Percentiles rank a stretch among this genome's conserved stretches.
phyloP scores from a whole-genome alignment of 1,140 invertebrate species.

The Drosophila nasuta region DNA sequence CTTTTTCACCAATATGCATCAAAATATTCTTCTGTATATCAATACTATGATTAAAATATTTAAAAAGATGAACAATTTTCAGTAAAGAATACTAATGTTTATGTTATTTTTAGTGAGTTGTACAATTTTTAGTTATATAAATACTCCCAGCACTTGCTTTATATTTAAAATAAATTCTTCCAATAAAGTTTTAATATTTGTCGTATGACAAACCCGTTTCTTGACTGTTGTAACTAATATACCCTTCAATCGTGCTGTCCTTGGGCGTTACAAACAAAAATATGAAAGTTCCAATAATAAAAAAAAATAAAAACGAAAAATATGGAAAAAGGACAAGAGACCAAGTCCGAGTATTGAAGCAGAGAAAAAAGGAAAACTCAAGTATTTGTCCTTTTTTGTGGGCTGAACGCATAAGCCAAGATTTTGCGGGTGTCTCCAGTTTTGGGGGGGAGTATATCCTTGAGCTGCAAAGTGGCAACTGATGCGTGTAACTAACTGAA shows the following conservation, averaged over 20 bases:
- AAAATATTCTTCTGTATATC: too few species aligned
- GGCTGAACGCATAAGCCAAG: slow-evolving; percentile 57
- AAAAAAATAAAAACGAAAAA: slow-evolving; percentile 57
- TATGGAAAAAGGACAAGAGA: slow-evolving; percentile 64
- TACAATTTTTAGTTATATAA: too few species aligned
- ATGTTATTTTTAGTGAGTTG: too few species aligned
- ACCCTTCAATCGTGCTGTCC: slow-evolving; percentile 3
- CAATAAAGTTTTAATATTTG: too few species aligned
- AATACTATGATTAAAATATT: too few species aligned
- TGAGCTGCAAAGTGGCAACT: slow-evolving; percentile 35
- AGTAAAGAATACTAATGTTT: too few species aligned
- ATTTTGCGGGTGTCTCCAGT: slow-evolving; percentile 72
- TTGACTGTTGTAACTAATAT: not conserved
- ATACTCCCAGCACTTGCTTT: too few species aligned
- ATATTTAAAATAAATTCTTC: too few species aligned
- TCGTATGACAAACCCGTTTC: too few species aligned
- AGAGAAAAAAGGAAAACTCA: slow-evolving; percentile 58
- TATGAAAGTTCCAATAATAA: slow-evolving; percentile 53
- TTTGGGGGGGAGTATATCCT: slow-evolving; percentile 29
- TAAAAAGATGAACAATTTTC: too few species aligned
- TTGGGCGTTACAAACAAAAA: slow-evolving; percentile 29
- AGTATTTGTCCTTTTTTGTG: slow-evolving; percentile 53
- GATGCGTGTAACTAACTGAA: slow-evolving; percentile 63
- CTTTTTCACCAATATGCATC: too few species aligned
- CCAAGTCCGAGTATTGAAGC: slow-evolving; percentile 28